Conservation (phyloP, 2,113 vertebrate genomes). For the Lethenteron camtschaticum region DNA sequence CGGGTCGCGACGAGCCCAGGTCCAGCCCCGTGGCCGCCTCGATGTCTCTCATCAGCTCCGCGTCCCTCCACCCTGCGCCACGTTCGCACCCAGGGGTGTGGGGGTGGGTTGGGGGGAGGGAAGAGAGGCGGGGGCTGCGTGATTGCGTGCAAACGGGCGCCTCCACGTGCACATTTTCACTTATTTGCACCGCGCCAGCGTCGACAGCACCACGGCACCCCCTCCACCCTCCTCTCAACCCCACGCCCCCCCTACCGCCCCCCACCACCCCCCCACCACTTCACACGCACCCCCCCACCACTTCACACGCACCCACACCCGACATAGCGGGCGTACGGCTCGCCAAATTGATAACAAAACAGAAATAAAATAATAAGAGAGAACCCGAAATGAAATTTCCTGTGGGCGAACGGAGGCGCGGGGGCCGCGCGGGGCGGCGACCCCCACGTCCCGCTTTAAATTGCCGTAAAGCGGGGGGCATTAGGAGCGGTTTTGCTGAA, state of each 20-base stretch:
- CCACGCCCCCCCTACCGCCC: neutral
- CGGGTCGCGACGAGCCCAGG: constrained; percentile 42
- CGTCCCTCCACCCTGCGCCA: constrained; percentile 50
- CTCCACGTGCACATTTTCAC: too few relatives aligned
- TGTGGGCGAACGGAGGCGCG: too few relatives aligned
- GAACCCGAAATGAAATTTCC: too few relatives aligned
- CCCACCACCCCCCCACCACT: neutral
- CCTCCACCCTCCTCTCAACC: neutral
- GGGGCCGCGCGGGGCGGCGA: too few relatives aligned
- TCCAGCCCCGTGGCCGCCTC: constrained; percentile 54
- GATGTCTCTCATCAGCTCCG: constrained; percentile 59
- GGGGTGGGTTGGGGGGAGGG: constrained; percentile 2
- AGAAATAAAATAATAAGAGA: too few relatives aligned
- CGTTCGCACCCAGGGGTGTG: constrained; percentile 1
- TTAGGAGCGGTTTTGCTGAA: constrained; percentile 4
- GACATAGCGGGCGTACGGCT: too few relatives aligned
- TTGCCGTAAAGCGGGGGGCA: neutral
- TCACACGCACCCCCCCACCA: neutral
- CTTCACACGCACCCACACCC: too few relatives aligned
- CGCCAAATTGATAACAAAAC: too few relatives aligned
- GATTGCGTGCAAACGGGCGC: too few relatives aligned
- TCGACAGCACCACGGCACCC: neutral
- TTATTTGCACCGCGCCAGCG: too few relatives aligned
- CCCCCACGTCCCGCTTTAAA: too few relatives aligned
- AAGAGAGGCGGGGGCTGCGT: constrained; percentile 2